Conservation (phyloP, 2,797 vertebrate genomes). For the Jordanella pulchra region DNA sequence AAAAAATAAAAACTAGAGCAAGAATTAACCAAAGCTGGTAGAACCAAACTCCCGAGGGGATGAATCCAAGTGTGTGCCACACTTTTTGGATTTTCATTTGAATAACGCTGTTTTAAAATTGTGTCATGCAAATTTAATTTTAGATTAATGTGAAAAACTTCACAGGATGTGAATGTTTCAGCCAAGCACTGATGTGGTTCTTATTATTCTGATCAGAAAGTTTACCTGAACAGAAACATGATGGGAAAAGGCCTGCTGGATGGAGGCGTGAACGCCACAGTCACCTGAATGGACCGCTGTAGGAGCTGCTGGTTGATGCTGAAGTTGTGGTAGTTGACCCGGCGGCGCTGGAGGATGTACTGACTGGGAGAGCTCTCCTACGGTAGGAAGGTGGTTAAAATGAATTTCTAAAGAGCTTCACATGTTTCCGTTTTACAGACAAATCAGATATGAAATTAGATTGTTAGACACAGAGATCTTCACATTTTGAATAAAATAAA, state of each 20-base stretch:
- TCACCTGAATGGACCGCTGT: constrained; percentile 75
- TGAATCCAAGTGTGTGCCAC: neutral
- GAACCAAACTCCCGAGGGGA: neutral
- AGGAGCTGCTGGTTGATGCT: constrained; percentile 68
- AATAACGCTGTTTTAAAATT: too few species aligned
- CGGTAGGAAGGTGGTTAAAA: constrained; percentile 23
- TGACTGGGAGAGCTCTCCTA: constrained; percentile 39
- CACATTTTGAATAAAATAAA: neutral
- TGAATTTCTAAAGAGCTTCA: neutral
- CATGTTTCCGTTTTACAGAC: neutral
- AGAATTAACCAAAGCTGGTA: neutral
- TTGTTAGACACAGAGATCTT: neutral
- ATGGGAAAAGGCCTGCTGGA: constrained; percentile 75
- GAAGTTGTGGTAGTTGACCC: constrained; percentile 81
- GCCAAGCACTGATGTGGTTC: neutral
- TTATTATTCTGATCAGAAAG: neutral
- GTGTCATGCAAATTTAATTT: too few species aligned
- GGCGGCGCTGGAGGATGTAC: constrained; percentile 60
- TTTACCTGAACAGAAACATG: constrained; percentile 84
- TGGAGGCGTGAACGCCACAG: constrained; percentile 66
- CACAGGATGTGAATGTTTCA: too few species aligned
- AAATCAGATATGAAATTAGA: neutral
- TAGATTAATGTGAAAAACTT: neutral
- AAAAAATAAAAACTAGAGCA: neutral
- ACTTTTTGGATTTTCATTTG: too few species aligned